Conservation (phyloP, 2,113 vertebrate species). For the Taurulus bubalis region DNA sequence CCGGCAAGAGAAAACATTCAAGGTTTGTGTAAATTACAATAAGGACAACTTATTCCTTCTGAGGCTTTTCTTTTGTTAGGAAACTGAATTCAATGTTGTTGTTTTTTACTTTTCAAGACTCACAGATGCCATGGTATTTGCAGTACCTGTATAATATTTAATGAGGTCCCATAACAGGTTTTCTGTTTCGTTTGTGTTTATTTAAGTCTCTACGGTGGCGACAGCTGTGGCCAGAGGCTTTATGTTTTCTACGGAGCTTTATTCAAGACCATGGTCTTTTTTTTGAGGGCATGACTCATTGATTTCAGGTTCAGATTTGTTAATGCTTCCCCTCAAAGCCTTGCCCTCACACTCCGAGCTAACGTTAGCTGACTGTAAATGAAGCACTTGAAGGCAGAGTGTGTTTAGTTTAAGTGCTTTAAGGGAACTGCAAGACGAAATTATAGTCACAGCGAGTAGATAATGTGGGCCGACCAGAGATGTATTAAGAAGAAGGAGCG, state of each 20-base stretch:
- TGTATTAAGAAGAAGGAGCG: too few species aligned
- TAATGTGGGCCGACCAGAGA: too few species aligned
- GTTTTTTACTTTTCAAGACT: not conserved
- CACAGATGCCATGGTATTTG: not conserved
- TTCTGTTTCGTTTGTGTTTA: not conserved
- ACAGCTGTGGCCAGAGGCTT: not conserved
- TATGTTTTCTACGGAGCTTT: not conserved
- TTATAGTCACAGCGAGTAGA: too few species aligned
- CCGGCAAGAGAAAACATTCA: not conserved
- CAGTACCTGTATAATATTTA: not conserved
- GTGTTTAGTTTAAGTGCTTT: not conserved
- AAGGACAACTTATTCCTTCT: too few species aligned
- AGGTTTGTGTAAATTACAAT: not conserved
- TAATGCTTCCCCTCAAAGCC: not conserved
- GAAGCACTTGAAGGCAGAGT: not conserved
- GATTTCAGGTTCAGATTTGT: not conserved
- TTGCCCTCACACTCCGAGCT: not conserved
- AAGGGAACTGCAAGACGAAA: not conserved
- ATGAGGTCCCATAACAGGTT: not conserved
- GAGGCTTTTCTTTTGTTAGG: too few species aligned
- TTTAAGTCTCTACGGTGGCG: not conserved
- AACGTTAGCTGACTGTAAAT: not conserved
- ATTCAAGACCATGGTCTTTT: not conserved
- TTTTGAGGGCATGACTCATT: not conserved
- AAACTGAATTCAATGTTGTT: not conserved